phyloP scores from a whole-genome alignment of 2,113 vertebrate genomes.

The Ailuropoda melanoleuca region DNA sequence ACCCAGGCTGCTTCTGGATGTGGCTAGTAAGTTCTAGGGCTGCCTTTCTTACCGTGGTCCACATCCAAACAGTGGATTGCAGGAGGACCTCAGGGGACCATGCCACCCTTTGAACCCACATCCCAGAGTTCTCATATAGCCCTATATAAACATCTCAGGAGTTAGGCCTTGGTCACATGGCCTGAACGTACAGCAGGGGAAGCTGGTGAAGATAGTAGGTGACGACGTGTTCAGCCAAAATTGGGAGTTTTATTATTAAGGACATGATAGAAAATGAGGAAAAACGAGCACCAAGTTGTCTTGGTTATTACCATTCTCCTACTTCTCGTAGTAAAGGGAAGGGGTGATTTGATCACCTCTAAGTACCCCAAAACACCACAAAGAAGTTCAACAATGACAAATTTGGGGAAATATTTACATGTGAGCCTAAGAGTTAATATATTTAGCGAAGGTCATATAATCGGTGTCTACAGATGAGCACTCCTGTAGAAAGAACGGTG shows the following conservation, averaged over 20 bases:
- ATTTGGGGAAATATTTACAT: neutral
- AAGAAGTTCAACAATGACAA: neutral
- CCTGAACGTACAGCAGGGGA: neutral
- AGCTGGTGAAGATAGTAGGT: neutral
- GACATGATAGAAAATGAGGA: neutral
- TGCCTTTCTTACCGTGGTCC: neutral
- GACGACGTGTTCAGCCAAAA: neutral
- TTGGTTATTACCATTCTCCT: neutral
- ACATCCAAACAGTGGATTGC: too few species aligned
- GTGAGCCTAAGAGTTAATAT: neutral
- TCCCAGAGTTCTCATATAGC: neutral
- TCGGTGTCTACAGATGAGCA: neutral
- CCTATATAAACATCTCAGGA: rapidly evolving
- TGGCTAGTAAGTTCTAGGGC: neutral
- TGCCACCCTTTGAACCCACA: neutral
- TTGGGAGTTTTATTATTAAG: neutral
- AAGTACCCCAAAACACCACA: neutral
- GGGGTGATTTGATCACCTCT: neutral
- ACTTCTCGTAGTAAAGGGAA: neutral
- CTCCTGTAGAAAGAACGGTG: neutral
- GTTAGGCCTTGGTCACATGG: neutral
- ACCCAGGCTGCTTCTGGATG: neutral
- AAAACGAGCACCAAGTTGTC: neutral
- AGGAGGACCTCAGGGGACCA: neutral
- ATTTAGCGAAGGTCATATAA: neutral